These are phyloP conservation scores for Zaprionus obscuricornis DNA, from an alignment of 2,888 invertebrate genomes.

Conservation along the genomic window DNA sequence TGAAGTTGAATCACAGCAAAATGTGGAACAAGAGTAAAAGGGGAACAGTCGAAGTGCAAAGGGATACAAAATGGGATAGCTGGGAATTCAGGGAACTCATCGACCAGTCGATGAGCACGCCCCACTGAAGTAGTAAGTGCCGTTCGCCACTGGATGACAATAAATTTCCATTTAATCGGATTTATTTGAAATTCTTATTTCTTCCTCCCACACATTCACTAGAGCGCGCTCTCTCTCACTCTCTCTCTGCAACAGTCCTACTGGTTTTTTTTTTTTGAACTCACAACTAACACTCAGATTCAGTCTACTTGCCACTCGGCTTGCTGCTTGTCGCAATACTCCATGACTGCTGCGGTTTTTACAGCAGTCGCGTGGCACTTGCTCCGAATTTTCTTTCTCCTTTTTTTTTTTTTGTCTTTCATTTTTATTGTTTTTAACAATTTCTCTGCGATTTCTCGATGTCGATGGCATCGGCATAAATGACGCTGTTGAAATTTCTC, in stretches of 20 bases:
- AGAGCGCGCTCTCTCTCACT: slow-evolving; percentile 19
- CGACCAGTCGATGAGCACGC: slow-evolving; percentile 71
- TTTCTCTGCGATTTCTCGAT: slow-evolving; percentile 45
- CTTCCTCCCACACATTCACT: slow-evolving; percentile 23
- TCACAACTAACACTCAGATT: too few relatives aligned
- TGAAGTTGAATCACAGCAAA: slow-evolving; percentile 60
- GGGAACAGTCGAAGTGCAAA: slow-evolving; percentile 15
- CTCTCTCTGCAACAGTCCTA: slow-evolving; percentile 18
- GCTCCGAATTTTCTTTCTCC: slow-evolving; percentile 45
- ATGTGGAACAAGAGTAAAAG: slow-evolving; percentile 2
- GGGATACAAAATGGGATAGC: slow-evolving; percentile 16
- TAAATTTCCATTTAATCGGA: slow-evolving; percentile 81
- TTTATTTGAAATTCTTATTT: slow-evolving; percentile 81
- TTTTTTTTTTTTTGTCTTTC: background rate
- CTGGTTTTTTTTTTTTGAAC: background rate
- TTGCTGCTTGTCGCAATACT: slow-evolving; percentile 11
- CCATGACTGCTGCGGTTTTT: slow-evolving; percentile 57
- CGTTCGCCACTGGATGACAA: slow-evolving; percentile 79
- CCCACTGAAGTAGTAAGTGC: slow-evolving; percentile 77
- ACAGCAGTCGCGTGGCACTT: slow-evolving; percentile 60
- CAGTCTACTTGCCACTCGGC: background rate
- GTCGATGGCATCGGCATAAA: slow-evolving; percentile 34
- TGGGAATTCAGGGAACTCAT: background rate
- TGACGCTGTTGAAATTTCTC: slow-evolving; percentile 61
- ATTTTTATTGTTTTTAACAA: slow-evolving; percentile 60